Percentiles rank a stretch among this genome's conserved stretches.
Conservation (phyloP, 2,797 vertebrate species). For the Peromyscus aztecus region DNA sequence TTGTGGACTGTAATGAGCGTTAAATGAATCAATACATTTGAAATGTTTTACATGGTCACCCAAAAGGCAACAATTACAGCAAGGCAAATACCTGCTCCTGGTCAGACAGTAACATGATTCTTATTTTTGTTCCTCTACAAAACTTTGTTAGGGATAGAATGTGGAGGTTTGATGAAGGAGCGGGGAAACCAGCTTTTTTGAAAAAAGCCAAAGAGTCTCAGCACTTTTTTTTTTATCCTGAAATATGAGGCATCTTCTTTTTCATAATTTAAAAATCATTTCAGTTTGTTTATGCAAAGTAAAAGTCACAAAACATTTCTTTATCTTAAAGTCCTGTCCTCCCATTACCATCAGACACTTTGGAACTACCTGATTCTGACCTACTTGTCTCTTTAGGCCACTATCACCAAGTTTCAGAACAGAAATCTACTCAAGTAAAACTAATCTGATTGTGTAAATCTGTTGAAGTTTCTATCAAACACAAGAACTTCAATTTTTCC, state of each 20-base stretch:
- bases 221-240: conserved; percentile 45
- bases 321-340: neutral
- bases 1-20: neutral
- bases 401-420: conserved; percentile 62
- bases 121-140: neutral
- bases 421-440: conserved; percentile 40
- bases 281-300: neutral
- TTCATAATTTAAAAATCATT: conserved; percentile 12
- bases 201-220: neutral
- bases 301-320: neutral
- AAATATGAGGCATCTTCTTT: neutral
- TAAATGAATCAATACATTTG: neutral
- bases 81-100: neutral
- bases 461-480: conserved; percentile 73
- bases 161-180: neutral
- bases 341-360: rapidly evolving
- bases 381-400: conserved; percentile 48
- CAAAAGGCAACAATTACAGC: neutral
- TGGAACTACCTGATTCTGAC: conserved; percentile 39
- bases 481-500: conserved; percentile 66
- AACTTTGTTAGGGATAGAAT: neutral
- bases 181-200: neutral
- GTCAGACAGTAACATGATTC: neutral
- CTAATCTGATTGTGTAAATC: conserved; percentile 22
- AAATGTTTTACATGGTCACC: neutral